A percentile compares a stretch with the other conserved stretches of the same genome.
Conservation (phyloP, 2,888 invertebrate species). For the Ernsta delagoae region DNA sequence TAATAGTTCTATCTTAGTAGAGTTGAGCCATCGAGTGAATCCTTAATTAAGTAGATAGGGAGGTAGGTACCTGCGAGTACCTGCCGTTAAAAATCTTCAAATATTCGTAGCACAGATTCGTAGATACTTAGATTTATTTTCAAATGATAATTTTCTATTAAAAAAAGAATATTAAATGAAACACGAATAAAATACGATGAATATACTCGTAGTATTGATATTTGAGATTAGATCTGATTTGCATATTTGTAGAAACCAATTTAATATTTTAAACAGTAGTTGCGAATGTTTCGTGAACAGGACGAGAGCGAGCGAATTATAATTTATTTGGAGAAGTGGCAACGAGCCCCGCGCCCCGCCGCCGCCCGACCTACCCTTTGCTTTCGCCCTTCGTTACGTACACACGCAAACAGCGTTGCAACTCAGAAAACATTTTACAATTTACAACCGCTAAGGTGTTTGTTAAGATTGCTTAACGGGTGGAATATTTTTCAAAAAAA, state of each 20-base stretch:
- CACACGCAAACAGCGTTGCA: conserved; percentile 64
- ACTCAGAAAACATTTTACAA: conserved; percentile 49
- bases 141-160: too few species aligned
- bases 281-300: conserved; percentile 55
- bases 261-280: conserved; percentile 62
- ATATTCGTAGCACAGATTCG: too few species aligned
- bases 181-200: not conserved
- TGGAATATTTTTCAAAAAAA: too few species aligned
- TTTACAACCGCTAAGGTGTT: not conserved
- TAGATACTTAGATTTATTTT: not conserved
- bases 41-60: not conserved
- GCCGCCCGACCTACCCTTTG: conserved; percentile 82
- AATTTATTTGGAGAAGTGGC: conserved; percentile 86
- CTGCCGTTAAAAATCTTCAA: too few species aligned
- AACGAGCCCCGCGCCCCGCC: conserved; percentile 64
- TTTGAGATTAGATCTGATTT: not conserved
- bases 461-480: too few species aligned
- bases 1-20: conserved; percentile 1
- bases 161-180: too few species aligned
- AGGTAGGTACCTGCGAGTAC: too few species aligned
- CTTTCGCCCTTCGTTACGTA: conserved; percentile 84
- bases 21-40: not conserved
- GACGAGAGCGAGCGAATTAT: conserved; percentile 80
- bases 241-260: not conserved
- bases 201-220: not conserved